These are phyloP conservation scores for Eumacrocentrus americanus DNA, from an alignment of 2,888 invertebrate species.

Conservation along the genomic window DNA sequence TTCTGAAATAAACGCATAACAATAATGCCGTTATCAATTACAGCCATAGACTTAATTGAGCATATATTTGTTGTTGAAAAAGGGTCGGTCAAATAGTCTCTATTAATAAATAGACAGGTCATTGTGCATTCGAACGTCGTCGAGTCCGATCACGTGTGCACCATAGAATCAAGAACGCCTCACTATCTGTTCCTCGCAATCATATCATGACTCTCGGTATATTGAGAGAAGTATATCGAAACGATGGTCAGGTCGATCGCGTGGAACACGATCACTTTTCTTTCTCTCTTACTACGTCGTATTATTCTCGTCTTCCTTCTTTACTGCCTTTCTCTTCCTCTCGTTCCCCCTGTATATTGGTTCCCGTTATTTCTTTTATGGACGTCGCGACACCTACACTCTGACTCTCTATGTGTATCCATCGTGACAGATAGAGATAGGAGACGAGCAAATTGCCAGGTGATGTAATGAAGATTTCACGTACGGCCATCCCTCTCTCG, in stretches of 20 bases:
- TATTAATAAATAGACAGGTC: no score
- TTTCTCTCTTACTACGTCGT: slow-evolving; percentile 1
- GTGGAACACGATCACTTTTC: slow-evolving; percentile 12
- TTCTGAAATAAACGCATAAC: neutral
- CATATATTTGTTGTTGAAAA: no score
- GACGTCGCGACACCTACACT: slow-evolving; percentile 27
- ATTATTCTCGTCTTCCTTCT: slow-evolving; percentile 11
- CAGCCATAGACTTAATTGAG: no score
- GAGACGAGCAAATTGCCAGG: slow-evolving; percentile 27
- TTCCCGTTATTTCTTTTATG: slow-evolving; percentile 29
- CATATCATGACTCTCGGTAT: no score
- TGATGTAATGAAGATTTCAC: neutral
- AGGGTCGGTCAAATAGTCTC: no score
- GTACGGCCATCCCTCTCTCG: slow-evolving; percentile 30
- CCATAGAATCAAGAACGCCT: no score
- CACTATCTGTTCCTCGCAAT: no score
- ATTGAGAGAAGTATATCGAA: no score
- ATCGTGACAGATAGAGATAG: slow-evolving; percentile 32
- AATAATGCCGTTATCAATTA: no score
- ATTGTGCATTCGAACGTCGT: no score
- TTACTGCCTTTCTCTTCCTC: slow-evolving; percentile 12
- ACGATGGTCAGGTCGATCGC: slow-evolving; percentile 12
- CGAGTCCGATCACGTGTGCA: no score
- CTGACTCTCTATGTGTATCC: no score
- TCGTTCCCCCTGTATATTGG: neutral